Evolutionary conservation across 2,113 vertebrate genomes (phyloP), one percentile per base, ranked within the genome.

Genomic region (Donacobius atricapilla): DNA sequence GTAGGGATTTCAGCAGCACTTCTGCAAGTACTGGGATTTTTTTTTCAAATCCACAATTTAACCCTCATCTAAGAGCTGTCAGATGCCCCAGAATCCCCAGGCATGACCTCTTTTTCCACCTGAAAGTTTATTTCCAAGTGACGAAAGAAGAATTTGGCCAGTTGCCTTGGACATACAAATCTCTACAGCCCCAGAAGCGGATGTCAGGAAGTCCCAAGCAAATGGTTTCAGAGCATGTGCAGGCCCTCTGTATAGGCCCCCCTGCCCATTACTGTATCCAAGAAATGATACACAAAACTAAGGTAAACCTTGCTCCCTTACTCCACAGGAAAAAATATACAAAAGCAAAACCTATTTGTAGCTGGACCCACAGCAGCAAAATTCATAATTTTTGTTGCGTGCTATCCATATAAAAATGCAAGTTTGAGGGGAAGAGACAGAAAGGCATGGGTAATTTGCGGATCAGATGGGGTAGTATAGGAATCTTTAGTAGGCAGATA

Each of bases 111-210:
- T 48, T 88, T 89, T 76, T 94, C 53, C 54, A 89, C 56, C 40
- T 85, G 31, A 33, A 87, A 83, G 50, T 80, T 83, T 84, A 75
- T 65, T 88, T 93, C 40, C 78, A 83, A 76, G n/a, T 44, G 53
- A 94, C 25, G 2, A 75, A 85, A 51, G 27, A 79, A 25, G 56
- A 89, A 79, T 80, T 48, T 88, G 73, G 57, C 70, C 50, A 83
- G 31, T 61, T 88, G 48, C 68, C 79, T 69, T 10, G 3, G 45
- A 76, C 61, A 35, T 53, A 65, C 50, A 86, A 84, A 72, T 72
- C 70, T 82, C 70, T 64, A 51, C n/a, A 82, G 75, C 25, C 56
- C 82, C n/a, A 23, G 40, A 83, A 6, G 0, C 0, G 0, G 66
- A 64, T 17, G 12, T 69, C 31, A 57, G 31, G 31, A 88, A 83